Base-by-base conservation (phyloP, 2,888 invertebrate species). In the Azorinus chamasolen region DNA sequence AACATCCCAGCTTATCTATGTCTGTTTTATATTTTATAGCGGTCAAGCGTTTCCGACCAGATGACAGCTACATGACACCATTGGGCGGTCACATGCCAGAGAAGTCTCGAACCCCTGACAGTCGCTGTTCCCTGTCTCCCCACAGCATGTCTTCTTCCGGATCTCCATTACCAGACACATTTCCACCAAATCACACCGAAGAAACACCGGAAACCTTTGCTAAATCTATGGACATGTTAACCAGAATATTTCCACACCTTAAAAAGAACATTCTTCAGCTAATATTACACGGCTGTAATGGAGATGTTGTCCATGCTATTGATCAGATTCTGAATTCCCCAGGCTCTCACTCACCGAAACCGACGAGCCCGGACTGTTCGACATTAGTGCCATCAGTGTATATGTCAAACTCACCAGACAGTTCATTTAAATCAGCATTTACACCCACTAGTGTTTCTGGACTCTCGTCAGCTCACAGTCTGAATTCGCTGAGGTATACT, bases 271-370 rank as follows among this genome's bases (percentile, higher is more conserved):
- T 98, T 89, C 96, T 98, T 0, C 97, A 98, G 92, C 95, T 96
- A 5, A 95, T 97, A 54, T 94, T 98, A n/a, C 96, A 96, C 82
- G 95, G 96, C 77, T 97, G 96, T 92, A 95, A 96, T 93, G 97
- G 97, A 0, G 98, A 98, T 91, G 96, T 98, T 0, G 95, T 98
- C 0, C 96, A 97, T 85, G 97, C 98, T 0, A 98, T 98, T 95
- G 98, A 98, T 91, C 95, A 96, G 90, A 96, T 98, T 95, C 87
- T 93, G 41, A 90, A 85, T 83, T 88, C 87, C 65, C 88, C 89
- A 70, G 62, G 22, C 1, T 64, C 58, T 14, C 53, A 62, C 12
- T 18, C 62, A 18, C 16, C 79, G 18, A 54, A 62, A 45, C 25
- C 46, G 18, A 43, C 64, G 58, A 41, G 51, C 10, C 25, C 62